These are phyloP conservation scores for Maniola hyperantus DNA, from an alignment of 2,888 invertebrate species.

Conservation along the genomic window DNA sequence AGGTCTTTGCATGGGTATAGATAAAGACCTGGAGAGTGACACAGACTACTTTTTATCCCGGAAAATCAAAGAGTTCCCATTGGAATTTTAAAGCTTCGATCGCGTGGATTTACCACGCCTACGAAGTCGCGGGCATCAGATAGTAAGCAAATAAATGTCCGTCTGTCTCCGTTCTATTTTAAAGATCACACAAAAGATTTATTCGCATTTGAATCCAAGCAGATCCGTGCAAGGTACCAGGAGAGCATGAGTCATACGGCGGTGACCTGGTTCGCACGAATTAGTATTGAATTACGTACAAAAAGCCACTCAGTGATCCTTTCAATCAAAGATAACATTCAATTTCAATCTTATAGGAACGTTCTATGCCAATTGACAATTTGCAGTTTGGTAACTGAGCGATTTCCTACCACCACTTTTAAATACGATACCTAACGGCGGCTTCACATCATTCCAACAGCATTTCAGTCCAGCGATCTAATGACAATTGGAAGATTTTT, in stretches of 20 bases:
- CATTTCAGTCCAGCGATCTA: background rate
- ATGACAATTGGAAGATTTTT: too few relatives aligned
- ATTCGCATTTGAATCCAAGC: conserved; percentile 17
- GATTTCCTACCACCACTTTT: background rate
- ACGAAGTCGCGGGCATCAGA: too few relatives aligned
- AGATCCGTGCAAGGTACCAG: conserved; percentile 27
- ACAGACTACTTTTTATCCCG: too few relatives aligned
- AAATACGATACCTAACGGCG: background rate
- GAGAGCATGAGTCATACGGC: conserved; percentile 47
- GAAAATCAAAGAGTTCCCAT: background rate
- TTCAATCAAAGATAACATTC: conserved; percentile 18
- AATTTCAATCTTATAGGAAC: conserved; percentile 7
- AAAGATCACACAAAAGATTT: conserved; percentile 13
- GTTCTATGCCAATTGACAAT: conserved; percentile 11
- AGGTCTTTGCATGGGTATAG: too few relatives aligned
- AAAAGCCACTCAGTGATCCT: conserved; percentile 14
- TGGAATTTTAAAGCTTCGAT: background rate
- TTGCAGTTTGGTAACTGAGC: background rate
- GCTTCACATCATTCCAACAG: background rate
- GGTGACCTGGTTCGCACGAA: conserved; percentile 71
- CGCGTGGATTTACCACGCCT: too few relatives aligned
- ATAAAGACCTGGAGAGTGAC: too few relatives aligned
- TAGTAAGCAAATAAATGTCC: too few relatives aligned
- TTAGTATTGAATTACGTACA: conserved; percentile 17
- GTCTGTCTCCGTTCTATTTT: too few relatives aligned